These are phyloP conservation scores for Eufriesea mexicana DNA, from an alignment of 1,140 invertebrate genomes.

Conservation along the genomic window DNA sequence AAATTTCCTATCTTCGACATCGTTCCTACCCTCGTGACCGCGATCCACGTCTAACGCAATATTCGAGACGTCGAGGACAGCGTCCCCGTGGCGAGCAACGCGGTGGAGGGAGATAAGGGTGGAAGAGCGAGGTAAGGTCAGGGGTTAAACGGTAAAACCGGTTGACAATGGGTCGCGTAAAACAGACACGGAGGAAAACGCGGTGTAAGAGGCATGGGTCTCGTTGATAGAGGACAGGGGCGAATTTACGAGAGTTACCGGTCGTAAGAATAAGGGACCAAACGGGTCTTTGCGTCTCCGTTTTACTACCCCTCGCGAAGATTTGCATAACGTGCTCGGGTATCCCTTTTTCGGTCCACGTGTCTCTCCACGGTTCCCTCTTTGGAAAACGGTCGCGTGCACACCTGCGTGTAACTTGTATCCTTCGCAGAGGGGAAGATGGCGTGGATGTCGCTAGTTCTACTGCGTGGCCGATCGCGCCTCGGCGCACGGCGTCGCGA, in stretches of 20 bases:
- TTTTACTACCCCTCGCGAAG: slow-evolving; percentile 59
- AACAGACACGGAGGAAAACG: slow-evolving; percentile 62
- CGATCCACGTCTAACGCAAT: neutral
- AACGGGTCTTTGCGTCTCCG: slow-evolving; percentile 63
- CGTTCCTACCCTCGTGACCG: no score
- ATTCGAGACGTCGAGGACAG: neutral
- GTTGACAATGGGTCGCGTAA: slow-evolving; percentile 66
- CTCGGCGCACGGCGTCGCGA: neutral
- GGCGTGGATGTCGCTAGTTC: no score
- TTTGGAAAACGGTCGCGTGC: neutral
- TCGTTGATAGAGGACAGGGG: slow-evolving; percentile 70
- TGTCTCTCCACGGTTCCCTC: neutral
- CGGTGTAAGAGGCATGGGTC: slow-evolving; percentile 38
- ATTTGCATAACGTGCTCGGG: slow-evolving; percentile 69
- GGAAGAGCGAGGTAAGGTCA: neutral
- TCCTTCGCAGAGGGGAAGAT: neutral
- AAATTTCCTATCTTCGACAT: no score
- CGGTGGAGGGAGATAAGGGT: neutral
- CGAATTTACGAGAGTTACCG: slow-evolving; percentile 70
- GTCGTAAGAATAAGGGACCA: slow-evolving; percentile 66
- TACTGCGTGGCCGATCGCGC: neutral
- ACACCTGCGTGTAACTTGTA: neutral
- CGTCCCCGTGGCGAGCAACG: neutral
- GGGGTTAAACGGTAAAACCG: slow-evolving; percentile 7
- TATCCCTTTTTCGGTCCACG: slow-evolving; percentile 4